Evolutionary conservation across 2,888 invertebrate species (phyloP).

Genomic region (Agelastica alni): DNA sequence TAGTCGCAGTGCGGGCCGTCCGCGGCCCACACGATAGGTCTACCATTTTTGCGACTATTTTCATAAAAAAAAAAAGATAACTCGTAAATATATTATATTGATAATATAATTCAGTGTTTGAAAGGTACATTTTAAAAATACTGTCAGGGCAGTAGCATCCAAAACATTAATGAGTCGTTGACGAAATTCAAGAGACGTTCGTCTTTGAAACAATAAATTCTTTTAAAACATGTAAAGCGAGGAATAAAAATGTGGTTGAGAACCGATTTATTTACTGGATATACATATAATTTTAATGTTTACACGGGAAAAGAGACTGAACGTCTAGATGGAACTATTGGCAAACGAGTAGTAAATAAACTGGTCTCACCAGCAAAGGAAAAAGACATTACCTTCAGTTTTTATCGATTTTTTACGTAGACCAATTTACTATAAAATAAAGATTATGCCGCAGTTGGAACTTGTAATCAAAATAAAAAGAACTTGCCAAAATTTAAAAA

Average conservation of each 20-base stretch:
- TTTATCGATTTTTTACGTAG: slow-evolving; percentile 2
- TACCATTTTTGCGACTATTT: too few species aligned
- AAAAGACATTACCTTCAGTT: slow-evolving; percentile 5
- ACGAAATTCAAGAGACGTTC: neutral
- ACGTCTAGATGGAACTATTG: slow-evolving; percentile 6
- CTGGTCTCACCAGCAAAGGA: neutral
- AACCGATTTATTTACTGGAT: slow-evolving; percentile 10
- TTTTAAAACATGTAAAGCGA: neutral
- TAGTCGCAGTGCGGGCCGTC: too few species aligned
- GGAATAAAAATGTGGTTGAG: neutral
- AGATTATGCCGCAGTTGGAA: neutral
- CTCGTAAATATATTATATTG: too few species aligned
- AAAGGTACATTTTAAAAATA: too few species aligned
- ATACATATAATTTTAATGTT: slow-evolving; percentile 30
- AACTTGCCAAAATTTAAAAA: too few species aligned
- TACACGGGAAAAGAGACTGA: slow-evolving; percentile 24
- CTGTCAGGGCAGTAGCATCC: too few species aligned
- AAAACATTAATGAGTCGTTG: too few species aligned
- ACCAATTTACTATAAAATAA: neutral
- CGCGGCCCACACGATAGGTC: too few species aligned
- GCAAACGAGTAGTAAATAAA: slow-evolving; percentile 12
- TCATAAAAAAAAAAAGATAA: too few species aligned
- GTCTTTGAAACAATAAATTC: neutral
- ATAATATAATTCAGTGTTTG: too few species aligned
- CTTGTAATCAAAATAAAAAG: slow-evolving; percentile 5